phyloP scores from a whole-genome alignment of 35 echinoderm and acorn worm genomes.

The Chiridota heheva region DNA sequence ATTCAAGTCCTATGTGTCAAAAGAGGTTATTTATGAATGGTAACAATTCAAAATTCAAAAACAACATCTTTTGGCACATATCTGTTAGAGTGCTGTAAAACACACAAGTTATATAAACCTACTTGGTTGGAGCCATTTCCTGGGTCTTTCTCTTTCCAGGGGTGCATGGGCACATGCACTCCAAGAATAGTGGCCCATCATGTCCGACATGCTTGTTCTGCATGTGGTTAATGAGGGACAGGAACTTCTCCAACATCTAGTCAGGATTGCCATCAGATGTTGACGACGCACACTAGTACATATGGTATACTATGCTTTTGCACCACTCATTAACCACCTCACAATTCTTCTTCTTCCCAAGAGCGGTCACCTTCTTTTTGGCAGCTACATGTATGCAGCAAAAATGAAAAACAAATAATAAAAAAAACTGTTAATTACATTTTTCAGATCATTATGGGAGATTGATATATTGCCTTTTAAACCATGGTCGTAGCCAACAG shows the following conservation, averaged over 20 bases:
- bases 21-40: too few species aligned
- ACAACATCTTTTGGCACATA: too few species aligned
- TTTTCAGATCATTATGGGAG: too few species aligned
- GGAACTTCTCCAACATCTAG: conserved; percentile 27
- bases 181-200: conserved; percentile 10
- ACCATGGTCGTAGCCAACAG: too few species aligned
- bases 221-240: conserved; percentile 10
- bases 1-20: too few species aligned
- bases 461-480: too few species aligned
- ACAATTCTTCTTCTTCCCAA: conserved; percentile 30
- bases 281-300: conserved; percentile 47
- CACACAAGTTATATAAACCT: too few species aligned
- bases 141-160: neutral
- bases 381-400: too few species aligned
- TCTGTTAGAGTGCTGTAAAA: too few species aligned
- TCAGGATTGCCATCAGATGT: conserved; percentile 42
- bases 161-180: conserved; percentile 6
- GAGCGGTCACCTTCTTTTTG: conserved; percentile 54
- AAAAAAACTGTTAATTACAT: too few species aligned
- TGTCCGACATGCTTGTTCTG: conserved; percentile 46
- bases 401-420: too few species aligned
- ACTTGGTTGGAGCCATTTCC: conserved; percentile 6
- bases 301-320: conserved; percentile 30
- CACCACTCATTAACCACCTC: conserved; percentile 36
- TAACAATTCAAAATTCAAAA: too few species aligned